phyloP scores from a whole-genome alignment of 2,797 vertebrate genomes.

The Phataginus tricuspis region DNA sequence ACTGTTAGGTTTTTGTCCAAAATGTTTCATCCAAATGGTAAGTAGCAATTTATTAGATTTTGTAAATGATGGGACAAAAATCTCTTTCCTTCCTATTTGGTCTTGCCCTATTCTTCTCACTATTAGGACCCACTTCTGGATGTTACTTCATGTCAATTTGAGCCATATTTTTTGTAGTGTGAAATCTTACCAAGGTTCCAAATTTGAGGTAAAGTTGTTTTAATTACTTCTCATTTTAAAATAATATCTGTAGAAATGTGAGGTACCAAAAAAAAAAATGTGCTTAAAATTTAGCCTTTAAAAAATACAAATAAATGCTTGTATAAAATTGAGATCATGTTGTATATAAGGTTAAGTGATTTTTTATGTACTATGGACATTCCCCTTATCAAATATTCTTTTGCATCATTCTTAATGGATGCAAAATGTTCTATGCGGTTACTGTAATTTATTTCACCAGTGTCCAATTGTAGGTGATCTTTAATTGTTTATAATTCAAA shows the following conservation, averaged over 20 bases:
- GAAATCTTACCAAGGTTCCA: background rate
- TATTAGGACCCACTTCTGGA: background rate
- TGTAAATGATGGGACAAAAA: background rate
- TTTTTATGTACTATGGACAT: background rate
- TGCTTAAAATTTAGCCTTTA: conserved; percentile 26
- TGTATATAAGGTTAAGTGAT: background rate
- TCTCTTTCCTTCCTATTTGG: background rate
- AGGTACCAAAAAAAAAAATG: conserved; percentile 23
- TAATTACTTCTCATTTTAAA: conserved; percentile 31
- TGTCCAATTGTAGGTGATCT: background rate
- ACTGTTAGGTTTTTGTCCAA: conserved; percentile 99
- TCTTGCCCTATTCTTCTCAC: background rate
- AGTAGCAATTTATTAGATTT: conserved; percentile 80
- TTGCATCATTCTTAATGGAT: background rate
- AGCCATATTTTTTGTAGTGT: background rate
- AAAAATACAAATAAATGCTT: conserved; percentile 8
- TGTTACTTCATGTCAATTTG: background rate
- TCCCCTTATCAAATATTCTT: background rate
- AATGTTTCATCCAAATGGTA: conserved; percentile 99
- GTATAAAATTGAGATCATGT: background rate
- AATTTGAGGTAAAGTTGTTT: conserved; percentile 27
- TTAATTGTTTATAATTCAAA: background rate
- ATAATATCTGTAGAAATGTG: conserved; percentile 8
- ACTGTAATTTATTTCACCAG: background rate
- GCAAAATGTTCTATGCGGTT: background rate